phyloP scores from a whole-genome alignment of 2,888 invertebrate species.

The Seira sanloemensis region DNA sequence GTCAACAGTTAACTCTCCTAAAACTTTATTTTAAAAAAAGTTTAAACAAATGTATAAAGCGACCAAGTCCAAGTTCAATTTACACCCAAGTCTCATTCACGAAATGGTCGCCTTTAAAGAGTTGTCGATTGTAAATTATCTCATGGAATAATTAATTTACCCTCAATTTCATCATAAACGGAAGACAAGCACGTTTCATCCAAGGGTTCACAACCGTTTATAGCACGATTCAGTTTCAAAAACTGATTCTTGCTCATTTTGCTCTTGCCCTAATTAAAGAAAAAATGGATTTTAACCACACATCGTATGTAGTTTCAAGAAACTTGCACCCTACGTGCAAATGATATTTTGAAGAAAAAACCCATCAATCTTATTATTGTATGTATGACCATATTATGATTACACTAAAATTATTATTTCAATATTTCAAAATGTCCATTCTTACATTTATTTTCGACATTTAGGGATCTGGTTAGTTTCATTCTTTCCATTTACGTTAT shows the following conservation, averaged over 20 bases:
- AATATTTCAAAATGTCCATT: too few species aligned
- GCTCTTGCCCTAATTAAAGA: constrained; percentile 54
- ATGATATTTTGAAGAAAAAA: too few species aligned
- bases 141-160: constrained; percentile 41
- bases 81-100: too few species aligned
- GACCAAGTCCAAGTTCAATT: not conserved
- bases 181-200: constrained; percentile 39
- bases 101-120: not conserved
- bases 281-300: not conserved
- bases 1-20: not conserved
- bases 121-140: not conserved
- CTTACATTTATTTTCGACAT: too few species aligned
- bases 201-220: constrained; percentile 62
- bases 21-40: not conserved
- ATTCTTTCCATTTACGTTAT: too few species aligned
- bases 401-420: too few species aligned
- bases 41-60: not conserved
- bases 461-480: too few species aligned
- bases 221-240: constrained; percentile 59
- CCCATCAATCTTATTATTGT: too few species aligned
- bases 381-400: too few species aligned
- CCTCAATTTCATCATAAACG: constrained; percentile 65
- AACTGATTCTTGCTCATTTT: constrained; percentile 63
- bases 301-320: too few species aligned
- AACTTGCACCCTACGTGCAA: too few species aligned